A percentile compares a stretch with the other conserved stretches of the same genome.
phyloP scores from a whole-genome alignment of 2,113 vertebrate species.

The Emydocephalus ijimae region DNA sequence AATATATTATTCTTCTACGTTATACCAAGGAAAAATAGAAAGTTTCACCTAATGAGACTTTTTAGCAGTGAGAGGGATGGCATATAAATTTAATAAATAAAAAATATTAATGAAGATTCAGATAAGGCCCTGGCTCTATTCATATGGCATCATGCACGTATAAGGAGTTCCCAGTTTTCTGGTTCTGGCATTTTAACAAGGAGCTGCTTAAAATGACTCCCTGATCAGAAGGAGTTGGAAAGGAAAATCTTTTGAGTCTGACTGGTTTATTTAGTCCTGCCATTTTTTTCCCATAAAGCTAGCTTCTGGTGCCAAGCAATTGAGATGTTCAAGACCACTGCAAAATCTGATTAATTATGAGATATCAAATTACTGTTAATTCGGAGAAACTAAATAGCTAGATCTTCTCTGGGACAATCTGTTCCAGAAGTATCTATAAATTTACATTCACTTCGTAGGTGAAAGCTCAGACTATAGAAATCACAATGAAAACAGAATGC shows the following conservation, averaged over 20 bases:
- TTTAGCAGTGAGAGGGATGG: not conserved
- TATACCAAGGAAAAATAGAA: not conserved
- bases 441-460: not conserved
- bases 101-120: not conserved
- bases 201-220: not conserved
- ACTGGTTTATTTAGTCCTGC: not conserved
- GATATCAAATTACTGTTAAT: not conserved
- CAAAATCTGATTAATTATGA: not conserved
- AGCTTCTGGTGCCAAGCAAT: not conserved
- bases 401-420: not conserved
- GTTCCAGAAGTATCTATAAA: not conserved
- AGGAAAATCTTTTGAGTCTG: not conserved
- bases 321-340: not conserved
- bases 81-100: not conserved
- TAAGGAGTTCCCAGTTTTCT: not conserved
- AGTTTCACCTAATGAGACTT: not conserved
- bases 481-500: not conserved
- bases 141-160: not conserved
- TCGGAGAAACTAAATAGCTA: not conserved
- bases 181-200: not conserved
- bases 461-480: not conserved
- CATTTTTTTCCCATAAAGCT: conserved; percentile 1
- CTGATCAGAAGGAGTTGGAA: not conserved
- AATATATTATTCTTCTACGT: not conserved
- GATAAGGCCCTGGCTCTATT: not conserved